Percentiles rank a stretch among this genome's conserved stretches.
These are phyloP conservation scores for Hemitrygon akajei DNA, from an alignment of 2,797 vertebrate species.

Conservation along the genomic window DNA sequence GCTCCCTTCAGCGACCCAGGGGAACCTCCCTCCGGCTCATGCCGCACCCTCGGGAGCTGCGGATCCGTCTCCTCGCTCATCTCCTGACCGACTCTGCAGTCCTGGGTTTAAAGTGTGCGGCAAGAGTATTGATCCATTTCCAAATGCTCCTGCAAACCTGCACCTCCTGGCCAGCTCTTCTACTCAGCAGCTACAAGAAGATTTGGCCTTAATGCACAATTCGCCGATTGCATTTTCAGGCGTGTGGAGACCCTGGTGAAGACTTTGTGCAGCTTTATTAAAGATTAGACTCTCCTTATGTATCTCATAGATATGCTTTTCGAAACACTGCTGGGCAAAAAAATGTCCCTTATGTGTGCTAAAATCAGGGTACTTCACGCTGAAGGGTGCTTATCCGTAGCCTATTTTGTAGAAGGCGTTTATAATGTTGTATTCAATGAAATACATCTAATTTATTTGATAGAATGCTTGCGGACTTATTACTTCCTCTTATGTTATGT, in stretches of 20 bases:
- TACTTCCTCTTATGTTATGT: slow-evolving; percentile 9
- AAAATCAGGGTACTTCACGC: slow-evolving; percentile 78
- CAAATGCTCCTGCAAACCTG: not conserved
- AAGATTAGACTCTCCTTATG: slow-evolving; percentile 67
- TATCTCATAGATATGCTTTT: slow-evolving; percentile 94
- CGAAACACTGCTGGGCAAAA: slow-evolving; percentile 70
- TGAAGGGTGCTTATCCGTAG: slow-evolving; percentile 73
- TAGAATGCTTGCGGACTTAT: slow-evolving; percentile 28
- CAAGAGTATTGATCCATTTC: not conserved
- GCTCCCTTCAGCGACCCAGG: slow-evolving; percentile 35
- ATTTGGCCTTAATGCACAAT: slow-evolving; percentile 52
- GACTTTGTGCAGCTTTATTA: slow-evolving; percentile 44
- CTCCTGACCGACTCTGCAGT: slow-evolving; percentile 40
- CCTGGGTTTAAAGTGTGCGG: slow-evolving; percentile 43
- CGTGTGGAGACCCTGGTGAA: slow-evolving; percentile 86
- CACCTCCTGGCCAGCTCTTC: slow-evolving; percentile 39
- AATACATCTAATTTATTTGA: slow-evolving; percentile 56
- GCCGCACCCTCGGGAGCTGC: not conserved
- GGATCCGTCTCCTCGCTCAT: not conserved
- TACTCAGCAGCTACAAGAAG: slow-evolving; percentile 48
- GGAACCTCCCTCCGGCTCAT: slow-evolving; percentile 22
- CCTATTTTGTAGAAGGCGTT: slow-evolving; percentile 88
- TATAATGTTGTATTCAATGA: slow-evolving; percentile 80
- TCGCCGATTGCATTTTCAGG: slow-evolving; percentile 61
- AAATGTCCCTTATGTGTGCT: slow-evolving; percentile 69